Base-by-base conservation (phyloP, 23 tunicate species). In the Botrylloides violaceus region DNA sequence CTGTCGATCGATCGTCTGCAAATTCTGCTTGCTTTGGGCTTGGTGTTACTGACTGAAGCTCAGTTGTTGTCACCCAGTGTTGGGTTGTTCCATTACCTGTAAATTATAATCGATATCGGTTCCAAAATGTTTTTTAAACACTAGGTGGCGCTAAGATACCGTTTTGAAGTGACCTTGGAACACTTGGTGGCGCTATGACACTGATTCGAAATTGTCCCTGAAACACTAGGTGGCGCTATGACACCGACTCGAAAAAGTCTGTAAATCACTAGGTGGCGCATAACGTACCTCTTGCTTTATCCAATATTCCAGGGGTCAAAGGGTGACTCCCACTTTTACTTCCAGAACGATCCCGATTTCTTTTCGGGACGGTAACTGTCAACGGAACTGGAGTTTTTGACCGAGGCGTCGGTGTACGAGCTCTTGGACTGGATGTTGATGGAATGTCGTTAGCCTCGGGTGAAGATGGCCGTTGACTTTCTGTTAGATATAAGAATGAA, bases 31-130 rank as follows among this genome's bases (percentile, higher is more conserved):
- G 30, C 2, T 6, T 38, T 9, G 73, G 73, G 35, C 73, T 66
- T 38, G 55, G 56, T 20, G 24, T 22, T 3, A n/a, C n/a, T 31
- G 4, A 19, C 4, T 63, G 70, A 23, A 68, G 47, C n/a, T 68
- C 74, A 4, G 74, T 37, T 38, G 74, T 73, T 19, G 90, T 78
- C 37, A 83, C 73, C 90, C 90, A 83, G 55, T 83, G 90, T 47
- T 83, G 90, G 9, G 74, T 68, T 25, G n/a, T 68, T 0, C 74
- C 74, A 35, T 68, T 68, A 6, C 74, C 74, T 68, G 56, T 28
- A 32, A 58, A 4, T 23, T 23, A 58, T 4, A 47, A 47, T 23
- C n/a, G n/a, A n/a, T n/a, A n/a, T n/a, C n/a, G n/a, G n/a, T n/a
- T n/a, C n/a, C n/a, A n/a, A n/a, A n/a, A n/a, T n/a, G n/a, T n/a